Base-by-base conservation (phyloP, 2,888 invertebrate species). In the Diaphora mendica region DNA sequence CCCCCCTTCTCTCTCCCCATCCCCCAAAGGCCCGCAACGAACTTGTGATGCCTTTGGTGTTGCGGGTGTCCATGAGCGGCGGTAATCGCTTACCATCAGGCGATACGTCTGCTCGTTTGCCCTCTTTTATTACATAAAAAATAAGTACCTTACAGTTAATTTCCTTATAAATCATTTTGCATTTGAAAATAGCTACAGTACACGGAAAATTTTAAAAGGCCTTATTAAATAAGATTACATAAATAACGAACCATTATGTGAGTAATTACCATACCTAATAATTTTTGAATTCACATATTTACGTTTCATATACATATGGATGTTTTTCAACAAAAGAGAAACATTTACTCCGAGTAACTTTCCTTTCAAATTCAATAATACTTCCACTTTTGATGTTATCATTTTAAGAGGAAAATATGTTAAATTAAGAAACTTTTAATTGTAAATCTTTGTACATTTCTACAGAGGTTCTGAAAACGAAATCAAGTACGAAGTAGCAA, bases 391-490 rank as follows among this genome's bases (percentile, higher is more conserved):
- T 64, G 59, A 70, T 59, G 59, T 17, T 62, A 44, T 48, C 33
- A 23, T 62, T 59, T 44, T 67, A 70, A 70, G 66, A 66, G 67
- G 62, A 62, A 74, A 74, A 70, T 70, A 70, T 66, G 65, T 74
- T 59, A 67, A 71, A 74, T 71, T 68, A 74, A 64, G 51, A 74
- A 71, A 70, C 70, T 73, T 74, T 71, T 62, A 62, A 64, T 74
- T 74, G 70, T 71, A 75, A 72, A 55, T 79, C 62, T 80, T 82
- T 77, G 70, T 51, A 68, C 74, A 79, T 79, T 66, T 68, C 73
- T 68, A 51, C 66, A 62, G 68, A 26, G 68, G 74, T 74, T 68
- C 51, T 70, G 64, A 66, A 73, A 66, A 64, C 64, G 73, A 79
- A 62, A 15, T 44, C 65, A 75, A 77, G 35, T 68, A 68, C 66